Evolutionary conservation across 2,113 vertebrate genomes (phyloP).

Genomic region (Psittacula cyanocephala): DNA sequence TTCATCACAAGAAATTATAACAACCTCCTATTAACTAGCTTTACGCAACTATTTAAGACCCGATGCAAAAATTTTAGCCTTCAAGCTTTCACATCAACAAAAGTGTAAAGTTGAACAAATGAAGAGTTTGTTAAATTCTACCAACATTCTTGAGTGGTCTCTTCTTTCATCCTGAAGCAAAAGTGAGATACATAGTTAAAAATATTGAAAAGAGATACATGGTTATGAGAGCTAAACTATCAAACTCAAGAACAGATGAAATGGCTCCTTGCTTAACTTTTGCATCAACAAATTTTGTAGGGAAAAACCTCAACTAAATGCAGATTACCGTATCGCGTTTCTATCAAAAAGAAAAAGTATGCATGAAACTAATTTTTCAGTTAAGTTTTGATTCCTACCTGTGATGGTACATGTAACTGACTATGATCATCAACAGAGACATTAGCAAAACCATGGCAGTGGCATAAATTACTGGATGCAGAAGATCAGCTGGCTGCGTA

Average conservation of each 20-base stretch:
- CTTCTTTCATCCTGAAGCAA: background rate
- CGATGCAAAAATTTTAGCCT: background rate
- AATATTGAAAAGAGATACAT: background rate
- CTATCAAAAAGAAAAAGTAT: background rate
- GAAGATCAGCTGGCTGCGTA: conserved; percentile 75
- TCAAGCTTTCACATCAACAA: background rate
- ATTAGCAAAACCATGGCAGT: conserved; percentile 84
- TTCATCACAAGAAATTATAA: conserved; percentile 1
- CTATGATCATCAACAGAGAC: conserved; percentile 82
- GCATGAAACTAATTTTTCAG: background rate
- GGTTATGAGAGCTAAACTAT: background rate
- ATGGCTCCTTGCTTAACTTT: background rate
- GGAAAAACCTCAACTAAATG: background rate
- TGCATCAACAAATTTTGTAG: background rate
- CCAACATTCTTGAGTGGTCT: background rate
- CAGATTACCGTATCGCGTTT: background rate
- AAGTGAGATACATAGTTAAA: background rate
- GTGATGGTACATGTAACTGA: conserved; percentile 92
- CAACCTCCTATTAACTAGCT: background rate
- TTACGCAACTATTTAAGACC: background rate
- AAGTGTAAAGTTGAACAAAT: background rate
- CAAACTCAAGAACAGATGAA: background rate
- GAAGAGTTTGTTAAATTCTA: background rate
- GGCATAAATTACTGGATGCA: conserved; percentile 92
- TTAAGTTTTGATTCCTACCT: conserved; percentile 73